Percentiles rank a stretch among this genome's conserved stretches.
phyloP scores from a whole-genome alignment of 2,113 vertebrate species.

The Anseranas semipalmata region DNA sequence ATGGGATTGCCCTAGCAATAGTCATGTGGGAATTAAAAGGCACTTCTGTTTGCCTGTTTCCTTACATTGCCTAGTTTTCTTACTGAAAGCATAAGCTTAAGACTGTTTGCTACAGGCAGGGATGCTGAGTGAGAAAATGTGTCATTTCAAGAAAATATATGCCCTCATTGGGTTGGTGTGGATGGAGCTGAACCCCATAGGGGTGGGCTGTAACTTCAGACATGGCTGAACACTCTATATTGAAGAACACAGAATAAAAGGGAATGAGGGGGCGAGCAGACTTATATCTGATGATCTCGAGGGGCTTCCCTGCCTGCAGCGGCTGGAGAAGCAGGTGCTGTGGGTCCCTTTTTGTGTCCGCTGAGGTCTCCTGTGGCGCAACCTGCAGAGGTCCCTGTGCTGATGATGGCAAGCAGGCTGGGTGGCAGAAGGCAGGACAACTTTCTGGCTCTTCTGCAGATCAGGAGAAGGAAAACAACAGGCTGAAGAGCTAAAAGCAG shows the following conservation, averaged over 20 bases:
- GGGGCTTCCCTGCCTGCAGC: background rate
- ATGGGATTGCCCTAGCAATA: background rate
- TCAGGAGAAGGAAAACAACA: background rate
- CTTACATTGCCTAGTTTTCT: background rate
- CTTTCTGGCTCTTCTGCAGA: fast-evolving
- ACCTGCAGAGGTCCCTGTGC: fast-evolving
- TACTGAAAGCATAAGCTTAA: fast-evolving
- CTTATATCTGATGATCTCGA: fast-evolving
- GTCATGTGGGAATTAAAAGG: background rate
- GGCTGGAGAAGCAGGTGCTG: background rate
- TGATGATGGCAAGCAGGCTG: background rate
- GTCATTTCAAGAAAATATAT: background rate
- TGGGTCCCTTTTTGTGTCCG: background rate
- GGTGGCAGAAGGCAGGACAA: background rate
- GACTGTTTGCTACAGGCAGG: background rate
- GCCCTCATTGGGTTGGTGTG: background rate
- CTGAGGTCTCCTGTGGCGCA: background rate
- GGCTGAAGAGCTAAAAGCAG: background rate
- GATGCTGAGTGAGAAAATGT: background rate
- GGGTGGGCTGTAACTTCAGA: background rate
- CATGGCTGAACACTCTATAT: background rate
- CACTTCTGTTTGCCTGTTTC: background rate
- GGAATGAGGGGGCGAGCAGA: background rate
- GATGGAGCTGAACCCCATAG: background rate
- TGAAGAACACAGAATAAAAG: background rate